phyloP scores from a whole-genome alignment of 2,888 invertebrate species.

The Zootermopsis nevadensis region DNA sequence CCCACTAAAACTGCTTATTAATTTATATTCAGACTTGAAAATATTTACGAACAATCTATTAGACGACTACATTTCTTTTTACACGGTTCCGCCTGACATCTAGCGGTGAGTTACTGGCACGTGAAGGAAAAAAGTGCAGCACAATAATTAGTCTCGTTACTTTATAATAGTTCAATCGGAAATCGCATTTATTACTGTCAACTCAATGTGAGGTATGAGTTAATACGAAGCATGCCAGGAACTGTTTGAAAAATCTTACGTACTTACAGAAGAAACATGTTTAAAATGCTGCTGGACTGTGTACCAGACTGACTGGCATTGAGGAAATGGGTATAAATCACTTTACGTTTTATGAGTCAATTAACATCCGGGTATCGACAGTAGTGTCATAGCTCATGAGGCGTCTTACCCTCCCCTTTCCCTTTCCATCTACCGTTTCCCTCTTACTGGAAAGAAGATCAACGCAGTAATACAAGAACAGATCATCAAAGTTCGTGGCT shows the following conservation, averaged over 20 bases:
- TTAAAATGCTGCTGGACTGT: neutral
- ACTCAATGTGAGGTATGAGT: neutral
- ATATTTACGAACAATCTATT: neutral
- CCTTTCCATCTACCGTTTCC: no score
- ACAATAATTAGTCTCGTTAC: neutral
- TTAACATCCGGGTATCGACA: neutral
- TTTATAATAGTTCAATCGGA: neutral
- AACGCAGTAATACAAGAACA: no score
- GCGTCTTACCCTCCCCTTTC: no score
- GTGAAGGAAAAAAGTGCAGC: neutral
- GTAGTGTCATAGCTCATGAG: no score
- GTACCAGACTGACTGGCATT: neutral
- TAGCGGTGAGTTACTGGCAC: neutral
- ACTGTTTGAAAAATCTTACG: neutral
- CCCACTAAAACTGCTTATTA: neutral
- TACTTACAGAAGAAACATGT: neutral
- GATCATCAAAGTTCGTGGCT: no score
- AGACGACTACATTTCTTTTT: neutral
- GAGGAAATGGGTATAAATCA: neutral
- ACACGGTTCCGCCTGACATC: constrained; percentile 1
- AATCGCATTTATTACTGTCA: neutral
- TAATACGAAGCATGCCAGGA: neutral
- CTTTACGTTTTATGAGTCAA: neutral
- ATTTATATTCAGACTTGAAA: neutral
- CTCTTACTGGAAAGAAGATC: no score